Base-by-base conservation (phyloP, 2,797 vertebrate species). In the Rhadinocentrus ornatus region DNA sequence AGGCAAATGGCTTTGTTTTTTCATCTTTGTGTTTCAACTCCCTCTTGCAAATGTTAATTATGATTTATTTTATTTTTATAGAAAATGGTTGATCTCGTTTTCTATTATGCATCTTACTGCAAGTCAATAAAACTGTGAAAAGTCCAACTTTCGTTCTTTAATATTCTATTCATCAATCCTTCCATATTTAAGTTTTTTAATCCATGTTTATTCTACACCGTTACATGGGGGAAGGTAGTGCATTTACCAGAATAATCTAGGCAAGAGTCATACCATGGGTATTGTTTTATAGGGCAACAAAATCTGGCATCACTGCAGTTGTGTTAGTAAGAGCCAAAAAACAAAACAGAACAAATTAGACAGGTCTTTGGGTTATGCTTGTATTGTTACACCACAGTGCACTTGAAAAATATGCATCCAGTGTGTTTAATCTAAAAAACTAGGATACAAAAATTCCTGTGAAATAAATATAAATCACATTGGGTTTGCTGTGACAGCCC, bases 21-120 rank as follows among this genome's bases (percentile, higher is more conserved):
- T 12, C 50, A 54, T 54, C 26, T 41, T 46, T 8, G 20, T 26
- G 52, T 66, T 62, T 26, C 11, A 39, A 15, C 2, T 2, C 3
- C 24, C 10, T 29, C 48, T 18, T 52, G 4, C 26, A 57, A 24
- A 62, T 31, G 31, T 31, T 6, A 31, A 70, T 39, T 78, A 62
- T 85, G 62, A 92, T 92, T 44, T 94, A 89, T 69, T 95, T 95
- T 91, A 84, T 96, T 67, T 94, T 96, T 91, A 93, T 94, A 86
- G 91, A 56, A 83, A 94, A 94, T 94, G 94, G 70, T 80, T 85
- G 39, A 82, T 82, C 81, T 83, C 35, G 3, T 88, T 91, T 89
- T 91, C 82, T 86, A 75, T 85, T 78, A 70, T 80, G 81, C 69
- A 74, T 86, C 74, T 77, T 74, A 74, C 68, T 80, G 71, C 72